Base-by-base conservation (phyloP, 2,797 vertebrate genomes). In the Pagetopsis macropterus region DNA sequence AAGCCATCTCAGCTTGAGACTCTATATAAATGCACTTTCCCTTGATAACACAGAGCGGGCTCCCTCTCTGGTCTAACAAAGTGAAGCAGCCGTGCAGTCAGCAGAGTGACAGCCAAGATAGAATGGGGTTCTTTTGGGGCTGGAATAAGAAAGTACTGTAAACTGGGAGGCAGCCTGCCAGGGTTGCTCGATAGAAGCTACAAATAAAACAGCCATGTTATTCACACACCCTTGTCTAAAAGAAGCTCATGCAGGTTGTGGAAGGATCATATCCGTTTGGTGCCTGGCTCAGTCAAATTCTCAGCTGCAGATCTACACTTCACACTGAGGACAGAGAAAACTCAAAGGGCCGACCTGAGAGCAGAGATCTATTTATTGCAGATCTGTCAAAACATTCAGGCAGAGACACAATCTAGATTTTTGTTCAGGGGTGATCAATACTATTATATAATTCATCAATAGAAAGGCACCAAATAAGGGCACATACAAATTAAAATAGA, bases 81-180 rank as follows among this genome's bases (percentile, higher is more conserved):
- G 84, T 83, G 78, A 87, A 65, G 79, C 81, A 69, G 71, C 46
- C 55, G 44, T 67, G 59, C 58, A 80, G 85, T 84, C 83, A 70
- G 76, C 31, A 1, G 72, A 89, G 83, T 88, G 90, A 87, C 88
- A 89, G 88, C 50, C 16, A 72, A 87, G 91, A 92, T 92, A 89
- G 90, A 92, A 89, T 88, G 79, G 70, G 76, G 72, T 89, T 89
- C 84, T 88, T 89, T 88, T 81, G 83, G 78, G 83, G 78, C 83
- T 72, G 84, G 75, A 85, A 83, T 70, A 87, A 81, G 88, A 89
- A 85, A 87, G 83, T 81, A 83, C 83, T 84, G 85, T 89, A 87
- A 87, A 90, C 74, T 87, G 69, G 2, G 63, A 84, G 83, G 83
- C 85, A 86, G 79, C 57, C 79, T 89, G 83, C 83, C 86, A 90